Conservation (phyloP, 2,113 vertebrate genomes). For the Peromyscus leucopus region DNA sequence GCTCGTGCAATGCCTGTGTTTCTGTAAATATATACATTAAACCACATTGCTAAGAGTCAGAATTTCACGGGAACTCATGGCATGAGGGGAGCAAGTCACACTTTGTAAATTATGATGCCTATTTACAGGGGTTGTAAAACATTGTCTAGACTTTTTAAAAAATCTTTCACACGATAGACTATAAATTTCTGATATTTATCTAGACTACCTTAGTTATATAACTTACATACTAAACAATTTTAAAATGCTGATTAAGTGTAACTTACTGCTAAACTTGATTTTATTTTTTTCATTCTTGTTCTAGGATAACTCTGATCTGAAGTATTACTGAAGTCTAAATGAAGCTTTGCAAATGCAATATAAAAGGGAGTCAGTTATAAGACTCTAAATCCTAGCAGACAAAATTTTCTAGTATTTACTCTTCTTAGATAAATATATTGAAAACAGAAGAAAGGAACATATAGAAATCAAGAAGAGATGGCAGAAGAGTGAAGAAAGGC, state of each 20-base stretch:
- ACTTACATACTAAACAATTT: neutral
- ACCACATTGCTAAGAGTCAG: neutral
- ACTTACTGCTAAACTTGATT: constrained; percentile 19
- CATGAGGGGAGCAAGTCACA: neutral
- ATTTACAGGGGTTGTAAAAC: constrained; percentile 43
- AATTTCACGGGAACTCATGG: constrained; percentile 19
- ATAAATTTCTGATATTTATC: neutral
- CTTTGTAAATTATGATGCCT: constrained; percentile 4
- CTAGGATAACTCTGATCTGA: constrained; percentile 30
- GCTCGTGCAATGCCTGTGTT: constrained; percentile 32
- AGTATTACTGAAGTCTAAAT: constrained; percentile 27
- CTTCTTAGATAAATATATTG: constrained; percentile 16
- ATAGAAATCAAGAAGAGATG: neutral
- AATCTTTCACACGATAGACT: constrained; percentile 16
- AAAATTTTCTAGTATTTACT: neutral
- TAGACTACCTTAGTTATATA: neutral
- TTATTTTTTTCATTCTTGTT: constrained; percentile 1
- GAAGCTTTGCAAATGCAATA: neutral
- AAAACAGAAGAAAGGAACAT: neutral
- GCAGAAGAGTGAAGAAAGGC: neutral
- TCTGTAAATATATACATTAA: constrained; percentile 27
- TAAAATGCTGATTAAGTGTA: neutral
- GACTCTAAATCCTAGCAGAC: neutral
- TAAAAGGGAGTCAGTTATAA: constrained; percentile 13
- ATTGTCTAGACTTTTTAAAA: neutral